Base-by-base conservation (phyloP, 1,140 invertebrate species). In the Potamilus streckersoni region DNA sequence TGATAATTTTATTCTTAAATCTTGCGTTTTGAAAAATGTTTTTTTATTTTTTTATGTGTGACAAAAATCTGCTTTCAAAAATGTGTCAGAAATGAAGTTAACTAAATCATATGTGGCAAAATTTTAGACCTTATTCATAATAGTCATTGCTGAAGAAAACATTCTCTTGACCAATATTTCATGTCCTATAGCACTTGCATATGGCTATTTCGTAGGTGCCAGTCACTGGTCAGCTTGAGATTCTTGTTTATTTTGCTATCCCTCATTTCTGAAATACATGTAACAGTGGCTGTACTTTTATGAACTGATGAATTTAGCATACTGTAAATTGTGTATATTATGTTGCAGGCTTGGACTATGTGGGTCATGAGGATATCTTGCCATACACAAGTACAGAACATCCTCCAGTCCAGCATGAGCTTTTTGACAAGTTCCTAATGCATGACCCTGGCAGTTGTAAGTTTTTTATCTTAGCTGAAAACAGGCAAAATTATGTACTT, bases 341-440 rank as follows among this genome's bases (percentile, higher is more conserved):
- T 69, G 20, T 77, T 71, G 8, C 73, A 87, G 87, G 89, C 59
- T 88, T 99, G 27, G 97, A 99, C 91, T 99, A 99, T 91, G 96
- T 98, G 23, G 95, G 96, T 5, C 97, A 99, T 87, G 96, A 98
- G 90, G 97, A 99, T 79, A 86, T 92, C 70, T 76, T 91, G 71
- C 91, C 91, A 15, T 91, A 91, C 74, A 83, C 84, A 63, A 97
- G 87, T 92, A 93, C 83, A 62, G 79, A 84, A 60, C 95, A 97
- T 82, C 92, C 94, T 59, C 96, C 97, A 0, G 90, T 99, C 61
- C 93, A 96, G 79, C 97, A 99, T 91, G 97, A 99, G 90, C 89
- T 98, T 0, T 98, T 99, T 91, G 96, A 98, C 84, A 98, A 98
- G 91, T 99, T 99, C 90, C 91, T 99, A 57, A 74, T 67, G 63